Evolutionary conservation across 2,888 invertebrate species (phyloP).

Genomic region (Metellina segmentata): DNA sequence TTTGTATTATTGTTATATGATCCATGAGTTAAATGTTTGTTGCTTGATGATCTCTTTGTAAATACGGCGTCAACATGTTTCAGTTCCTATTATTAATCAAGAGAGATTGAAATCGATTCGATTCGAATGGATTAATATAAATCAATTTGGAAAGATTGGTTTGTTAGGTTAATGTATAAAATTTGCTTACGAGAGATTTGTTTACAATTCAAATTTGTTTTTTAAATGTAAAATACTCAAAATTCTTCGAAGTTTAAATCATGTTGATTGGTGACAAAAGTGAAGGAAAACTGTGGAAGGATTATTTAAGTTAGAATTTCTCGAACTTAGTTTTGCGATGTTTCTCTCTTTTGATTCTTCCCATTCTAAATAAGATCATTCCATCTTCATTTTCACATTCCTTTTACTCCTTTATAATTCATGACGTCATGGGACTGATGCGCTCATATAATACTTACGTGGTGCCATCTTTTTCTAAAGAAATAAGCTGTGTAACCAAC

Average conservation of each 20-base stretch:
- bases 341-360: background rate
- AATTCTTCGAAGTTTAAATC: background rate
- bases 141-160: background rate
- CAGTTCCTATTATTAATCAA: conserved; percentile 60
- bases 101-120: conserved; percentile 27
- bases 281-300: background rate
- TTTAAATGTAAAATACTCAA: background rate
- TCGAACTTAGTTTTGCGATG: background rate
- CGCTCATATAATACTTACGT: background rate
- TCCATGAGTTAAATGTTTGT: background rate
- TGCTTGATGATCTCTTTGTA: conserved; percentile 44
- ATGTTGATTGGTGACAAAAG: background rate
- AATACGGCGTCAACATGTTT: conserved; percentile 9
- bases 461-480: background rate
- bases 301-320: background rate
- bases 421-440: conserved; percentile 4
- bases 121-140: background rate
- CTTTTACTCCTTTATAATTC: conserved; percentile 2
- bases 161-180: background rate
- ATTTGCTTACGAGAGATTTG: background rate
- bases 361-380: background rate
- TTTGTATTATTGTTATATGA: background rate
- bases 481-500: background rate
- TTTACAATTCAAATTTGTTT: background rate
- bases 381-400: conserved; percentile 21